Base-by-base conservation (phyloP, 2,888 invertebrate species). In the Hybos culiciformis region DNA sequence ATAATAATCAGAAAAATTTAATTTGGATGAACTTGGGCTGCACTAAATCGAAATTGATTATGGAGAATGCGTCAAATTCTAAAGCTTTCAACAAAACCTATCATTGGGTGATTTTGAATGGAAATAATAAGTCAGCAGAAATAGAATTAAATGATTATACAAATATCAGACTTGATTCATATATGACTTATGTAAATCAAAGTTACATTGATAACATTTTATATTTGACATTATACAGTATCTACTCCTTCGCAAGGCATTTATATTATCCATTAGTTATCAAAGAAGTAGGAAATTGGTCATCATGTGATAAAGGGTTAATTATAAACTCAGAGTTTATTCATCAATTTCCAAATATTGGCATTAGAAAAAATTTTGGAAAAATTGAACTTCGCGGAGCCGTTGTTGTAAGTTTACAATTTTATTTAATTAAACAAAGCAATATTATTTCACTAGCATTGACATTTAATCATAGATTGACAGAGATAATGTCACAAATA, bases 81-180 rank as follows among this genome's bases (percentile, higher is more conserved):
- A 49, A 47, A 24, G 61, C 54, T 46, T 62, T 60, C 24, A 64
- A 64, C 40, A 63, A 58, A 47, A 59, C 63, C 2, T 64, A 61
- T 46, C 59, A 58, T 29, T 64, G 64, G 63, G 32, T 64, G 11
- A 44, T 63, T 12, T 53, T 57, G 53, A 57, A 59, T 39, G 37
- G 49, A 2, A 18, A 47, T 1, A 52, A 52, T 12, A 15, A 6
- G 12, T 51, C 50, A 3, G 37, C 56, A 6, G 21, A 51, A 1
- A 31, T 46, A 2, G 36, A 61, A 9, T 11, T 50, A 9, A 34
- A 23, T 7, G 21, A 56, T 24, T 36, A 60, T 12, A 17, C 6
- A 14, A 43, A 46, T 23, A 49, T 52, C 18, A 62, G 61, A 1
- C 58, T 63, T 2, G 63, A 64, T 47, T 54, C 61, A 3, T 63